Percentiles rank a stretch among this genome's conserved stretches.
Evolutionary conservation across 2,888 invertebrate species (phyloP).

Genomic region (Euproctis similis): DNA sequence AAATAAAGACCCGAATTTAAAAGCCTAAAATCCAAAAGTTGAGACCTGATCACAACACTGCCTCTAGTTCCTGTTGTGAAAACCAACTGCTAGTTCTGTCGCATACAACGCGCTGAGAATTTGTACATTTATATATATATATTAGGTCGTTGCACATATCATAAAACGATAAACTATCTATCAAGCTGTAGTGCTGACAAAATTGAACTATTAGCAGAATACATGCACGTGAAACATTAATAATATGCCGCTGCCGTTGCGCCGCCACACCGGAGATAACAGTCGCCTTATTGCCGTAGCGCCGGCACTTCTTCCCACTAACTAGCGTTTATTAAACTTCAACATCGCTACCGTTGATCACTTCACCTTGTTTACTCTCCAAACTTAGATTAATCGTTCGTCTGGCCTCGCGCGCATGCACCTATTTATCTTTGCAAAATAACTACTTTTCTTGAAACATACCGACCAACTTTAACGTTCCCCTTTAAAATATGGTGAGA

Average conservation of each 20-base stretch:
- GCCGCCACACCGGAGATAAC: conserved; percentile 64
- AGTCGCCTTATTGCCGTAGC: conserved; percentile 61
- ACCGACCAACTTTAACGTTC: too few relatives aligned
- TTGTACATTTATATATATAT: too few relatives aligned
- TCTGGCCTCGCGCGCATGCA: conserved; percentile 39
- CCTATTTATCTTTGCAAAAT: conserved; percentile 49
- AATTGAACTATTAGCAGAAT: conserved; percentile 20
- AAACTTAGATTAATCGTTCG: conserved; percentile 73
- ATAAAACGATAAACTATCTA: too few relatives aligned
- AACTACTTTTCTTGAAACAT: conserved; percentile 19
- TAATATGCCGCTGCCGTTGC: conserved; percentile 47
- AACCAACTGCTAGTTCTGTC: too few relatives aligned
- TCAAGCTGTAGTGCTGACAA: too few relatives aligned
- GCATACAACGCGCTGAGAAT: too few relatives aligned
- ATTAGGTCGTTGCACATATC: too few relatives aligned
- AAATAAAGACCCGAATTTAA: too few relatives aligned
- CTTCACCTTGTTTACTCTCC: conserved; percentile 69
- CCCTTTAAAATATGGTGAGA: conserved; percentile 6
- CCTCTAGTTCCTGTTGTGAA: too few relatives aligned
- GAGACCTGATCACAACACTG: too few relatives aligned
- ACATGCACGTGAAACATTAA: conserved; percentile 19
- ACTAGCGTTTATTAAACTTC: conserved; percentile 75
- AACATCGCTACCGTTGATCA: conserved; percentile 71
- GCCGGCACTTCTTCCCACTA: conserved; percentile 48
- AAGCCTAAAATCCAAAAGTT: too few relatives aligned